A percentile compares a stretch with the other conserved stretches of the same genome.
phyloP scores from a whole-genome alignment of 2,888 invertebrate species.

The Muscina levida region DNA sequence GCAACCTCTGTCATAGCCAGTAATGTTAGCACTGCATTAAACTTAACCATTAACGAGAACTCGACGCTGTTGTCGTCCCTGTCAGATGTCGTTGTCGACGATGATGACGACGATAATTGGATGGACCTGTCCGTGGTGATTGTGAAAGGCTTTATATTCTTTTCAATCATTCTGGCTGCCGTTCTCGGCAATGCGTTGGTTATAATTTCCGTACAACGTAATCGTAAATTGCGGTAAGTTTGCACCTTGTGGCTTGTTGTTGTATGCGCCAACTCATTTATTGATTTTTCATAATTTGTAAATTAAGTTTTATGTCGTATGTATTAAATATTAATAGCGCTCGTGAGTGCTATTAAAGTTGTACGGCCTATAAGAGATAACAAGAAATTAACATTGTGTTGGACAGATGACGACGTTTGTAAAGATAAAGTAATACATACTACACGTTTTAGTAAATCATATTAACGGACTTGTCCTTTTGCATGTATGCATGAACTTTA shows the following conservation, averaged over 20 bases:
- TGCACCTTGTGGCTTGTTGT: conserved; percentile 2
- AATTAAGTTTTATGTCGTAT: no score
- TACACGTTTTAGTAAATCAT: no score
- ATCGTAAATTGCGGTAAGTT: conserved; percentile 79
- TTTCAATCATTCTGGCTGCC: conserved; percentile 92
- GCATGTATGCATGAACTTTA: no score
- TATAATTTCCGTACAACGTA: conserved; percentile 80
- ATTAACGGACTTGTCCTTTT: no score
- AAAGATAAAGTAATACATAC: no score
- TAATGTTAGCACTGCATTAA: conserved; percentile 55
- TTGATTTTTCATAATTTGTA: no score
- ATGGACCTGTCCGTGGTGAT: conserved; percentile 83
- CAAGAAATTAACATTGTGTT: no score
- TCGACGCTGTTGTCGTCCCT: conserved; percentile 46
- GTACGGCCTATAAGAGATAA: no score
- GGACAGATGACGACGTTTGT: no score
- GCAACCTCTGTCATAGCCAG: conserved; percentile 52
- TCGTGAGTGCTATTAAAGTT: no score
- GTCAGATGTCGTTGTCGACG: conserved; percentile 45
- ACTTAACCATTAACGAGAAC: conserved; percentile 52
- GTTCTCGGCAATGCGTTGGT: conserved; percentile 95
- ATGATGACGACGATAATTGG: conserved; percentile 79
- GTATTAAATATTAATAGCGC: no score
- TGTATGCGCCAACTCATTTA: not conserved
- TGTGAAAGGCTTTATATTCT: conserved; percentile 89